Percentiles rank a stretch among this genome's conserved stretches.
These are phyloP conservation scores for Oscarella lobularis DNA, from an alignment of 37 sponge, comb jelly and placozoan species.

Conservation along the genomic window DNA sequence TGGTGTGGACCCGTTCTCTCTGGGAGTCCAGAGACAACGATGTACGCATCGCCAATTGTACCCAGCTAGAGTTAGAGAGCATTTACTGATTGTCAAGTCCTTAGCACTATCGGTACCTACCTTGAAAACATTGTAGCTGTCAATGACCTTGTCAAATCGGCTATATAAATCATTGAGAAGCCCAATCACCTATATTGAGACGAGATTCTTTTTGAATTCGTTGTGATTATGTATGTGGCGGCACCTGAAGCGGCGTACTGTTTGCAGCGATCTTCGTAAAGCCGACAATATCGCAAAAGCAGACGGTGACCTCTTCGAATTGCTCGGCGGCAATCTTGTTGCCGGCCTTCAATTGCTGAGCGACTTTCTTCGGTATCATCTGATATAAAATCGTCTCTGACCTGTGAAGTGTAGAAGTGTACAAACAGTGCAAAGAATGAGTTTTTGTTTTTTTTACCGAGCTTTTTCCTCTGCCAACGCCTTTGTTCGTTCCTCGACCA, in stretches of 20 bases:
- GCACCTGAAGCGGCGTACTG: conserved; percentile 72
- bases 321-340: conserved; percentile 40
- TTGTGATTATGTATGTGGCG: too few relatives aligned
- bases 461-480: conserved; percentile 60
- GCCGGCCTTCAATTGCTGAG: conserved; percentile 55
- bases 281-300: conserved; percentile 75
- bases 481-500: conserved; percentile 53
- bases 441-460: conserved; percentile 51
- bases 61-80: conserved; percentile 10
- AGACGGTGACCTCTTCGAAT: conserved; percentile 78
- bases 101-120: conserved; percentile 77
- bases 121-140: conserved; percentile 77
- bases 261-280: conserved; percentile 53
- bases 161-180: conserved; percentile 76
- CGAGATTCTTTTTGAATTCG: too few relatives aligned
- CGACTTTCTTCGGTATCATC: conserved; percentile 56
- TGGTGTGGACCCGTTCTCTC: conserved; percentile 56
- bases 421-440: too few relatives aligned
- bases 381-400: neutral
- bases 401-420: neutral
- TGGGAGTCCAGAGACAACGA: conserved; percentile 82
- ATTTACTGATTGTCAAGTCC: conserved; percentile 20
- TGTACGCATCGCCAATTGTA: conserved; percentile 74
- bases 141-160: conserved; percentile 61
- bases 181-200: conserved; percentile 22